Conservation (phyloP, 2,888 invertebrate species). For the Ichneumoninae sp. region DNA sequence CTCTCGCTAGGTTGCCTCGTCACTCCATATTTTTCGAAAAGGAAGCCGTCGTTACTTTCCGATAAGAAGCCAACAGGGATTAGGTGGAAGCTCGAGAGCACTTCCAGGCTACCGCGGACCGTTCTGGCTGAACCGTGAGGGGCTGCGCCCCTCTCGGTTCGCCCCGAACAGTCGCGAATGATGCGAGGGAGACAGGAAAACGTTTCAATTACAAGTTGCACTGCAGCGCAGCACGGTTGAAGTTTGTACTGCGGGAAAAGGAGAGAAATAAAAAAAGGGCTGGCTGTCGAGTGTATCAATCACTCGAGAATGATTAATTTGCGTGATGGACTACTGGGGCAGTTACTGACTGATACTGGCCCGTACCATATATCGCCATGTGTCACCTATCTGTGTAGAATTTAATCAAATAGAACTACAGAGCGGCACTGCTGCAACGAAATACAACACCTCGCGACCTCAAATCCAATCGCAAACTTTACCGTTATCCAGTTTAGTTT, state of each 20-base stretch:
- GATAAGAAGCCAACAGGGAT: constrained; percentile 46
- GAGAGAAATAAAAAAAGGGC: constrained; percentile 15
- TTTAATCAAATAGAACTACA: constrained; percentile 30
- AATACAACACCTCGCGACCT: constrained; percentile 43
- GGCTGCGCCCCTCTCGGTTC: constrained; percentile 24
- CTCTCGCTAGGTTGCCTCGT: constrained; percentile 4
- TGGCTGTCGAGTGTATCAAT: constrained; percentile 56
- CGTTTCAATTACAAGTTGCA: constrained; percentile 53
- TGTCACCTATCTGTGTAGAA: constrained; percentile 25
- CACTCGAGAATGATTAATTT: constrained; percentile 54
- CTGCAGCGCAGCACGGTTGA: constrained; percentile 24
- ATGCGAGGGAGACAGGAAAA: constrained; percentile 33
- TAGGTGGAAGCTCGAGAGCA: constrained; percentile 33
- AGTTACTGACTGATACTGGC: constrained; percentile 31
- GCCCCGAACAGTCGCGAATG: constrained; percentile 25
- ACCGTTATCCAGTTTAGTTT: constrained; percentile 55
- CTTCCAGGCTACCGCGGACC: constrained; percentile 1
- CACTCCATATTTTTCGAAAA: constrained; percentile 6
- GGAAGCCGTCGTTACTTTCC: constrained; percentile 23
- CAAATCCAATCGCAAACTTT: constrained; percentile 55
- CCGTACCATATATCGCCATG: constrained; percentile 8
- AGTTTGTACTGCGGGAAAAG: constrained; percentile 22
- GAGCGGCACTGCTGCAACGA: constrained; percentile 33
- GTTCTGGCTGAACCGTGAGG: not conserved
- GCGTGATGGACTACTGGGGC: constrained; percentile 56